Base-by-base conservation (phyloP, 2,113 vertebrate genomes). In the Tachuris rubrigastra region DNA sequence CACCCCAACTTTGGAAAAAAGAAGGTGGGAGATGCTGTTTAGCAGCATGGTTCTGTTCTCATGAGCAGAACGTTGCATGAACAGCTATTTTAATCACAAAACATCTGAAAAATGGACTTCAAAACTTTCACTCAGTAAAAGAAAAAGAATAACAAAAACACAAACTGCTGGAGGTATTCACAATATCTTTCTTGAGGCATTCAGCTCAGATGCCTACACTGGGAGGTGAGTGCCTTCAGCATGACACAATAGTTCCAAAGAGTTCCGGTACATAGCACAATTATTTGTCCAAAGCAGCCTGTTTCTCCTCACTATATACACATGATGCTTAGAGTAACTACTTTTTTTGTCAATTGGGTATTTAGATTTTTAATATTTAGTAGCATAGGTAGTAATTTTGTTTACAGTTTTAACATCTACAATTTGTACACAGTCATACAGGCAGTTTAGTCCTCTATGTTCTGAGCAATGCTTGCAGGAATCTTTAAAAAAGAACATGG, bases 181-280 rank as follows among this genome's bases (percentile, higher is more conserved):
- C 63, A 63, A 1, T 62, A 77, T 81, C 75, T 93, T 3, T 74
- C 75, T 62, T 67, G 47, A 96, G 94, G 68, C 85, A 96, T 80
- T 59, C 59, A 93, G 65, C 24, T 71, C 49, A 88, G 90, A 93
- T 90, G 79, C 79, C 90, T 77, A 6, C 2, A 8, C 8, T 63
- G 92, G 82, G 92, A 95, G 85, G 65, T 77, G 86, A 95, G 76
- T 90, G 79, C 86, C 68, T 97, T 74, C 46, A 77, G 90, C 68
- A 88, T 86, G 90, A 95, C 83, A 93, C 88, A 92, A 10, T 55
- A 84, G 37, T 59, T 87, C 28, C 50, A 56, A 42, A 47, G 71
- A 87, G 41, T 83, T 93, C 28, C 37, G 9, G 78, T 56, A 68
- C 28, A 88, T 23, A 83, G 46, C 23, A 41, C 24, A 74, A 50